Evolutionary conservation across 2,888 invertebrate genomes (phyloP), one percentile per base, ranked within the genome.

Genomic region (Argyresthia goedartella): DNA sequence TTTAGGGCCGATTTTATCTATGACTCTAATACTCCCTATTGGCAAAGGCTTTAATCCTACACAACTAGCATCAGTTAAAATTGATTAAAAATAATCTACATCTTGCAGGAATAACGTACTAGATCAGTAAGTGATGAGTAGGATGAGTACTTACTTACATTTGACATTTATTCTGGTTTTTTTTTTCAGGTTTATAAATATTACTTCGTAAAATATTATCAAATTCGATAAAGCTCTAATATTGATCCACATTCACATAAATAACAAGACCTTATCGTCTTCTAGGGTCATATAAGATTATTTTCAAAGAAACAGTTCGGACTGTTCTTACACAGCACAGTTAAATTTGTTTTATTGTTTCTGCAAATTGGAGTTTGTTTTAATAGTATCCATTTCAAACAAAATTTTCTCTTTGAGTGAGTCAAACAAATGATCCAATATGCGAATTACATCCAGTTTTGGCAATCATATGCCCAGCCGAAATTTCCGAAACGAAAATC

Each of bases 151-250:
- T 25, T 25, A 25, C 25, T 25, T 25, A 25, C 25, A 25, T 25
- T 67, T 66, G 64, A 68, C 71, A 67, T 58, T 49, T 10, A n/a
- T 59, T 57, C 59, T 58, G 60, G n/a, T n/a, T n/a, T 63, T 51
- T 59, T 60, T 58, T 62, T 69, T 48, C 51, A 13, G 67, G 70
- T 71, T 69, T 75, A 78, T 79, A 81, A 81, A 81, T 80, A 81
- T 76, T 70, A 69, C 69, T 76, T 71, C 76, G 67, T 85, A 84
- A 82, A 84, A 86, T 85, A 85, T 85, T 86, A 86, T 85, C 85
- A 85, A 86, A 85, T 82, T 84, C 77, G 81, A 85, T 86, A 86
- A 86, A 86, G 86, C 86, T 86, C 82, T 82, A 86, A 77, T 67
- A 81, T 86, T 86, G 86, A 74, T 86, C 85, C 84, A 81, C 84